These are phyloP conservation scores for Chaetorhynchus papuensis DNA, from an alignment of 2,113 vertebrate genomes.

Conservation along the genomic window DNA sequence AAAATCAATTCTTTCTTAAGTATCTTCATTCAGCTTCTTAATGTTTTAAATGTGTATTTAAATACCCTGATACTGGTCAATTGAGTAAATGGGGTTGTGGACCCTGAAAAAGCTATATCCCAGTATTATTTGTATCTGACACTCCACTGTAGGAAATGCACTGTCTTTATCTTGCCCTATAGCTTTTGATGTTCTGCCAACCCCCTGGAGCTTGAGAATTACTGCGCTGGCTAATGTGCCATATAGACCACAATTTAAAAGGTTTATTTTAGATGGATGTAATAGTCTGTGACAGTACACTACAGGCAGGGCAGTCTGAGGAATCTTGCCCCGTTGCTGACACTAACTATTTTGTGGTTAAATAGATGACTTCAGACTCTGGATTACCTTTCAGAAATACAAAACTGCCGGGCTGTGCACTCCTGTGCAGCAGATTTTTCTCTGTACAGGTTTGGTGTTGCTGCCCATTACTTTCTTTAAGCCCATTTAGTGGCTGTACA, in stretches of 20 bases:
- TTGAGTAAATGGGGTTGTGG: background rate
- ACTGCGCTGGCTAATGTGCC: background rate
- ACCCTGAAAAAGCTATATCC: background rate
- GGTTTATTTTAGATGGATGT: background rate
- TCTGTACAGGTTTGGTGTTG: background rate
- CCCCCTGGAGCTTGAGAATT: background rate
- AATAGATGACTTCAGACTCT: background rate
- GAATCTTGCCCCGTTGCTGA: background rate
- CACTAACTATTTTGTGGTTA: background rate
- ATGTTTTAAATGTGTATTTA: background rate
- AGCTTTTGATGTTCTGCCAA: background rate
- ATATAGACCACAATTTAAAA: background rate
- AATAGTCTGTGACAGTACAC: background rate
- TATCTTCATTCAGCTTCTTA: background rate
- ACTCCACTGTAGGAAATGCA: background rate
- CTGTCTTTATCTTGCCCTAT: background rate
- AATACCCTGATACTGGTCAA: background rate
- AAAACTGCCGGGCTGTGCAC: rapidly evolving
- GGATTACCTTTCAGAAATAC: background rate
- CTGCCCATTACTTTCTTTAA: background rate
- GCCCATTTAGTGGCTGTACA: background rate
- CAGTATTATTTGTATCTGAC: background rate
- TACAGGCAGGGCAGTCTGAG: background rate
- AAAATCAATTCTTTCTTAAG: background rate
- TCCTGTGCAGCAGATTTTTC: background rate